A percentile compares a stretch with the other conserved stretches of the same genome.
These are phyloP conservation scores for Equus przewalskii DNA, from an alignment of 2,113 vertebrate species.

Conservation along the genomic window DNA sequence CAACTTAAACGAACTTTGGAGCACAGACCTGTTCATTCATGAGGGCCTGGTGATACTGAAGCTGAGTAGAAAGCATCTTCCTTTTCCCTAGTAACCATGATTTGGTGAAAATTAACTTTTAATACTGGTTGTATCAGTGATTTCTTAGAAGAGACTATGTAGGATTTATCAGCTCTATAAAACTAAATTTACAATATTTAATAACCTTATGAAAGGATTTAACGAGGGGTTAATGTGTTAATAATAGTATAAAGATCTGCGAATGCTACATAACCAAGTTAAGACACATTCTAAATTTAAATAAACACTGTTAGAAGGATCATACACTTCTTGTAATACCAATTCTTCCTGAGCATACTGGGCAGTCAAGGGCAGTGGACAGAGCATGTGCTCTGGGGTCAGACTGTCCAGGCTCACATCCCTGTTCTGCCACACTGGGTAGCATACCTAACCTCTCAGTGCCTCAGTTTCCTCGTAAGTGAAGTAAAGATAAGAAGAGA, in stretches of 20 bases:
- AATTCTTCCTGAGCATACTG: not conserved
- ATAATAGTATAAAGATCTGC: not conserved
- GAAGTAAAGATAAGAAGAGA: not conserved
- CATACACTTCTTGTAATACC: not conserved
- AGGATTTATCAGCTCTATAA: constrained; percentile 48
- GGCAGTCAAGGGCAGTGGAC: rapidly evolving
- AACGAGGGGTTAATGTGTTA: not conserved
- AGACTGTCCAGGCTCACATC: not conserved
- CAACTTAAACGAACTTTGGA: not conserved
- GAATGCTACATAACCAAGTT: not conserved
- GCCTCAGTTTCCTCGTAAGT: not conserved
- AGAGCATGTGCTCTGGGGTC: not conserved
- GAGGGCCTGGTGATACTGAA: not conserved
- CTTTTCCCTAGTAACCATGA: not conserved
- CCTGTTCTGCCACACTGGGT: not conserved
- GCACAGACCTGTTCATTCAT: not conserved
- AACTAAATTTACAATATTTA: constrained; percentile 29
- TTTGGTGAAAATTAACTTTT: not conserved
- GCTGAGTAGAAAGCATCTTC: not conserved
- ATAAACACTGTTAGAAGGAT: not conserved
- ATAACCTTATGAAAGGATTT: not conserved
- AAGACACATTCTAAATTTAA: not conserved
- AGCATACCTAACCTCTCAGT: not conserved
- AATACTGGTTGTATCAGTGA: not conserved
- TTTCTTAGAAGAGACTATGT: constrained; percentile 1